Evolutionary conservation across 2,888 invertebrate species (phyloP).

Genomic region (Andrena praecox): DNA sequence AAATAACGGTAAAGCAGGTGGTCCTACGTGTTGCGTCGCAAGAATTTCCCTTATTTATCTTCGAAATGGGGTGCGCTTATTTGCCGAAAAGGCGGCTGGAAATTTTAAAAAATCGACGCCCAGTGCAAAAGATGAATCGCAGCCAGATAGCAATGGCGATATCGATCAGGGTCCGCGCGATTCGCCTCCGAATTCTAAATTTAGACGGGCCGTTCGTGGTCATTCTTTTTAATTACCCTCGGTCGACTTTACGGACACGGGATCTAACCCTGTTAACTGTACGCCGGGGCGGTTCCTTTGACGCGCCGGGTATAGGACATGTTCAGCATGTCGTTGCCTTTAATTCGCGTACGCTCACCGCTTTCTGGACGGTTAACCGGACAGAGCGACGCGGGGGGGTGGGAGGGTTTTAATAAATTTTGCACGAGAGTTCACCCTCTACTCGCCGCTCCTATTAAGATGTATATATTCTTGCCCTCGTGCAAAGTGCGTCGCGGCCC

Average conservation of each 20-base stretch:
- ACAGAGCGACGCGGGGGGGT: constrained; percentile 16
- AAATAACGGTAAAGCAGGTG: no score
- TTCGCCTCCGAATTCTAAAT: constrained; percentile 67
- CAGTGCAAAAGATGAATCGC: constrained; percentile 20
- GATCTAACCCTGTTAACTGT: constrained; percentile 69
- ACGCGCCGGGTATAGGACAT: constrained; percentile 53
- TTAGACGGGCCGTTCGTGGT: constrained; percentile 63
- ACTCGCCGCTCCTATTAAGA: constrained; percentile 50
- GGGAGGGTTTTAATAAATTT: constrained; percentile 64
- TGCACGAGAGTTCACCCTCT: constrained; percentile 55
- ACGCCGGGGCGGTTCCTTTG: constrained; percentile 64
- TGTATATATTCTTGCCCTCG: constrained; percentile 57
- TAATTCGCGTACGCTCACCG: constrained; percentile 62
- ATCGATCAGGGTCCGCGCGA: constrained; percentile 36
- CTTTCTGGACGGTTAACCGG: constrained; percentile 63
- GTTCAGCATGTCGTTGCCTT: constrained; percentile 61
- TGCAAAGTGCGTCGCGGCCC: constrained; percentile 4
- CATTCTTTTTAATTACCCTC: constrained; percentile 70
- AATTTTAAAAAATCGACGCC: constrained; percentile 2
- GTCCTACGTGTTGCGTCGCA: no score
- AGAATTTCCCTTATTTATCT: no score
- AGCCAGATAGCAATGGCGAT: constrained; percentile 25
- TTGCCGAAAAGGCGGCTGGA: background rate
- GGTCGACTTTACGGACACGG: constrained; percentile 47
- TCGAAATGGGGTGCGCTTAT: no score